These are phyloP conservation scores for Formica selysi DNA, from an alignment of 1,140 invertebrate species.

Conservation along the genomic window DNA sequence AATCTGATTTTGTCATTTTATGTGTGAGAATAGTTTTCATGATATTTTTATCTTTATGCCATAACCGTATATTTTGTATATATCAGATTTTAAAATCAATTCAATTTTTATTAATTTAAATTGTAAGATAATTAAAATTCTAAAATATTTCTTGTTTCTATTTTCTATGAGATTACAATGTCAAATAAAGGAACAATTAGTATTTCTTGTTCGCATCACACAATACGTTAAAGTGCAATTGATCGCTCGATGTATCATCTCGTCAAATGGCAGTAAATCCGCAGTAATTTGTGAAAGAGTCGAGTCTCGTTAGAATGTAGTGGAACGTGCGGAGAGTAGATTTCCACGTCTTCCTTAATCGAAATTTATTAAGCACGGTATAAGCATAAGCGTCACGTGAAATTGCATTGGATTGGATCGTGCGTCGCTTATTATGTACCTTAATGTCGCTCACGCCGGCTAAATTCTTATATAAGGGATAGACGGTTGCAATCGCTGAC, in stretches of 20 bases:
- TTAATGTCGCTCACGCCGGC: background rate
- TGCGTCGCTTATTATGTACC: conserved; percentile 45
- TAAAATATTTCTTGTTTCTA: background rate
- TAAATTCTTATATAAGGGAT: conserved; percentile 37
- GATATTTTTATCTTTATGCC: conserved; percentile 2
- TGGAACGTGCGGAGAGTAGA: conserved; percentile 26
- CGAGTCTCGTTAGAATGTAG: conserved; percentile 26
- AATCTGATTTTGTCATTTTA: background rate
- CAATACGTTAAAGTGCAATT: background rate
- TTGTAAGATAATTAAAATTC: background rate
- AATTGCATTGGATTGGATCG: conserved; percentile 33
- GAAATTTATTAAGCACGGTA: conserved; percentile 45
- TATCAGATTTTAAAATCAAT: background rate
- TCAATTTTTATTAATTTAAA: background rate
- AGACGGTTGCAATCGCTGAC: background rate
- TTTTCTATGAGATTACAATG: background rate
- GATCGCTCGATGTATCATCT: conserved; percentile 7
- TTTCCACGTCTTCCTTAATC: conserved; percentile 50
- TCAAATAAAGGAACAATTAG: background rate
- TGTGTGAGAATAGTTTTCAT: background rate
- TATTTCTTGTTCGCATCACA: background rate
- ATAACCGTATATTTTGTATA: too few species aligned
- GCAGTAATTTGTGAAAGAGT: conserved; percentile 41
- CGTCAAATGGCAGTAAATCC: conserved; percentile 28
- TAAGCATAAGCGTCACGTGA: conserved; percentile 11